Evolutionary conservation across 1,140 invertebrate species (phyloP), one percentile per base, ranked within the genome.

Genomic region (Drosophila tani): DNA sequence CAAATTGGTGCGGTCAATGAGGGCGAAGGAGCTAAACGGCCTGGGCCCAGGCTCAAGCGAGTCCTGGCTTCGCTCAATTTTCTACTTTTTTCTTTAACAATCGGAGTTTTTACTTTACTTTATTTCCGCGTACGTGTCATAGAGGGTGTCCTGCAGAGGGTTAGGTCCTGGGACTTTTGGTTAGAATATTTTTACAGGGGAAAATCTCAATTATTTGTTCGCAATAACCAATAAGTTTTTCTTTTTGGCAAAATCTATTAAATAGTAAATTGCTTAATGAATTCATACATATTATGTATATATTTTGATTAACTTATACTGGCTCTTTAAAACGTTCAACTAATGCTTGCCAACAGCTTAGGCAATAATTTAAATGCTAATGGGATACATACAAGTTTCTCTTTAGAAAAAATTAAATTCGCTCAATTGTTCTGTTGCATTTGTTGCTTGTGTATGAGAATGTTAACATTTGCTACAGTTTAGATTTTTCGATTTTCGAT

Each of bases 201-300:
- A 27, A 32, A 32, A 62, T 50, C 43, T 38, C 47, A 65, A 65
- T 65, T 7, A 27, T 59, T 84, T 70, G 46, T 49, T 85, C 70
- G 46, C 41, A 65, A 65, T 60, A 78, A 64, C 38, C 45, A 82
- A 65, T 57, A n/a, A 17, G 21, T 57, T 59, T 75, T 41, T 29
- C 7, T 24, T 64, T 60, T 65, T 68, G 56, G 78, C 74, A 76
- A 82, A 74, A 47, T 90, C 81, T 90, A 90, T 90, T 85, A 76
- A 71, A 90, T 90, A 90, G 85, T 79, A 70, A 90, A 90, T 90
- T 90, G 81, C 86, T 90, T 90, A 65, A 63, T 73, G 47, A 85
- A 76, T 75, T 55, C 35, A 56, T 40, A 38, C 14, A 56, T 24
- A 24, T 40, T 40, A 17, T 17, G 5, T 60, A 45, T 43, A 68